Percentiles rank a stretch among this genome's conserved stretches.
Conservation (phyloP, 1,140 invertebrate genomes). For the Papilio aristodemus region DNA sequence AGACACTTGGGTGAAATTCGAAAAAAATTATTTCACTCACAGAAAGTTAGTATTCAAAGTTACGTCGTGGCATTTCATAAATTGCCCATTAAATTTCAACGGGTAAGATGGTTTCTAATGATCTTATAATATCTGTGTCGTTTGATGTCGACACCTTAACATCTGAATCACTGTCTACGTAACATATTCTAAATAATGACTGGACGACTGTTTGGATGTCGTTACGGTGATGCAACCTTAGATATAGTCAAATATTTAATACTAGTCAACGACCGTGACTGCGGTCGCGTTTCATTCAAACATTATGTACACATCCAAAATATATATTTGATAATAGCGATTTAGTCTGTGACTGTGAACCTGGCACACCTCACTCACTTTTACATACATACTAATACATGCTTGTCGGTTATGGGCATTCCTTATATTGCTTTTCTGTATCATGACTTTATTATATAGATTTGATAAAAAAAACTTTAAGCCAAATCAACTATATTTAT, state of each 20-base stretch:
- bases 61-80: conserved; percentile 17
- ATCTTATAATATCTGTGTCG: conserved; percentile 33
- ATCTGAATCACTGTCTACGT: conserved; percentile 26
- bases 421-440: no score
- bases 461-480: no score
- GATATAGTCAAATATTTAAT: conserved; percentile 34
- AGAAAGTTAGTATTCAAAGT: conserved; percentile 7
- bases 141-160: conserved; percentile 31
- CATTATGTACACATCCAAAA: background rate
- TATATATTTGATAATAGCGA: no score
- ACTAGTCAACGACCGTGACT: conserved; percentile 8
- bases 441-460: no score
- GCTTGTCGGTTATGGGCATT: no score
- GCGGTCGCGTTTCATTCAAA: conserved; percentile 12
- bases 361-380: no score
- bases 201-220: conserved; percentile 19
- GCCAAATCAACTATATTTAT: no score
- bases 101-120: conserved; percentile 23
- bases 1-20: background rate
- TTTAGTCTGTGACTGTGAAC: no score
- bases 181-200: conserved; percentile 34
- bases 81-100: conserved; percentile 2
- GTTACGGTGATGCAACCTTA: conserved; percentile 31
- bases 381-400: no score
- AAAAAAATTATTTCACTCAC: background rate